Percentiles rank a stretch among this genome's conserved stretches.
These are phyloP conservation scores for Dasyurus viverrinus DNA, from an alignment of 2,113 vertebrate species.

Conservation along the genomic window DNA sequence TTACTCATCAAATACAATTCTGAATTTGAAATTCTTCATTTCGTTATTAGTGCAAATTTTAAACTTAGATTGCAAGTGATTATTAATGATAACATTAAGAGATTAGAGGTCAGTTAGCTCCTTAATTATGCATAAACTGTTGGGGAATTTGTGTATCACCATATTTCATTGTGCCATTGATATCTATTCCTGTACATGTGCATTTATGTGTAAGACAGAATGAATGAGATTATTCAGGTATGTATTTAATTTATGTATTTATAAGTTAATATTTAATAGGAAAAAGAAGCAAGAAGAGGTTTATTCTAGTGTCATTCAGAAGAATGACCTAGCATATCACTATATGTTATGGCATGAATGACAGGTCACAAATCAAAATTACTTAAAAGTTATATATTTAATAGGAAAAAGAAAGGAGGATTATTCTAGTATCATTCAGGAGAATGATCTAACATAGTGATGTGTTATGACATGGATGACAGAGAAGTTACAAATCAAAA, in stretches of 20 bases:
- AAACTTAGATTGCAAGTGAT: not conserved
- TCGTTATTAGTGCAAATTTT: conserved; percentile 24
- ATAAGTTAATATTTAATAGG: not conserved
- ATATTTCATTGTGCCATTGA: not conserved
- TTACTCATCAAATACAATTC: conserved; percentile 24
- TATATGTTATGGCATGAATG: not conserved
- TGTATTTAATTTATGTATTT: too few species aligned
- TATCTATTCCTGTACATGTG: too few species aligned
- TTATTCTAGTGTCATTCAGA: not conserved
- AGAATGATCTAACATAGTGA: not conserved
- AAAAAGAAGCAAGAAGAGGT: not conserved
- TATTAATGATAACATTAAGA: not conserved
- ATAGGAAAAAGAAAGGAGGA: not conserved
- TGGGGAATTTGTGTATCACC: not conserved
- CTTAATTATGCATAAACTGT: not conserved
- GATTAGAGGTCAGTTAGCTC: not conserved
- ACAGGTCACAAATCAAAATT: not conserved
- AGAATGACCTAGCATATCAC: not conserved
- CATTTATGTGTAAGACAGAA: too few species aligned
- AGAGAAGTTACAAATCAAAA: not conserved
- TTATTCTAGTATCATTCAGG: not conserved
- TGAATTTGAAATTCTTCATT: conserved; percentile 30
- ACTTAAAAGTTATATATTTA: not conserved
- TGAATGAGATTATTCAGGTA: not conserved
- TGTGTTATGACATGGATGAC: not conserved